Evolutionary conservation across 2,113 vertebrate genomes (phyloP), one percentile per base, ranked within the genome.

Genomic region (Hippoglossus stenolepis): DNA sequence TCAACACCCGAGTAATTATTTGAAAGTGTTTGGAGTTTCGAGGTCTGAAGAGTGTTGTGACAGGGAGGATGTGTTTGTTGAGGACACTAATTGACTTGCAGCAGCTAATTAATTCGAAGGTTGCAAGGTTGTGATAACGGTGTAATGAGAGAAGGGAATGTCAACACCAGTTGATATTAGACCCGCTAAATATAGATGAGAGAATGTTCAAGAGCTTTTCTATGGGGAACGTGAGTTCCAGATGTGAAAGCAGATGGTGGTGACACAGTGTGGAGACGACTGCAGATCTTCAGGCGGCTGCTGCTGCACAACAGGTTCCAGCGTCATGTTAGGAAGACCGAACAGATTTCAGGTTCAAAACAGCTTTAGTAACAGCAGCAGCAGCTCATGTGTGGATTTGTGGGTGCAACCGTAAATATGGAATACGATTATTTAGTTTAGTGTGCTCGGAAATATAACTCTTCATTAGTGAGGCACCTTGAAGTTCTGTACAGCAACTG

Each of bases 31-130:
- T 31, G 17, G 28, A 73, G 60, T 28, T 75, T 47, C 11, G 10
- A 47, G 57, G 61, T 56, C 82, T 73, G 73, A 70, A 72, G 71
- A 58, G 53, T 79, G 84, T 81, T 83, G 87, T 79, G 76, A 86
- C 75, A 89, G 84, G 45, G 80, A 40, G 20, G 35, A 20, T 62
- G 79, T 24, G 7, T 82, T 89, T 78, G 78, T 86, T 62, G 58
- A 62, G 77, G 79, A 85, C 70, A 84, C 87, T 91, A 93, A 93
- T 92, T 93, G 87, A 93, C 87, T 89, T 72, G 82, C 88, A 58
- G 84, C 78, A 84, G 66, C 86, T 92, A 93, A 94, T 94, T 92
- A 93, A 91, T 87, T 91, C 80, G 84, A 82, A 88, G 85, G 91
- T 93, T 88, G 79, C 64, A 56, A 86, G 88, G 87, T 90, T 90